Conservation (phyloP, 2,113 vertebrate species). For the Brachypodius melanocephalos region DNA sequence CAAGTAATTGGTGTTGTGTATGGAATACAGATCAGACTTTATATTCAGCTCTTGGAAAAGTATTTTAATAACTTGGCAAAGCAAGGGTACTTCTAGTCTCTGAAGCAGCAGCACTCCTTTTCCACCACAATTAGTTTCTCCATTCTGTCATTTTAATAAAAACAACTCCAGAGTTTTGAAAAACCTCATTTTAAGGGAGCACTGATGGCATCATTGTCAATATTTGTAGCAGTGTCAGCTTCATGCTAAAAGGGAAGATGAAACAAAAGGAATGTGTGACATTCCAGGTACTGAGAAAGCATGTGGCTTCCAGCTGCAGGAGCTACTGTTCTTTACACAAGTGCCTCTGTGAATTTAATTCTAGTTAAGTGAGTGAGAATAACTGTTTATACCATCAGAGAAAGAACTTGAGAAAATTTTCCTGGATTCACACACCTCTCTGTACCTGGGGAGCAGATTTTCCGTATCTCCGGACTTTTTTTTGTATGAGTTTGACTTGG, state of each 20-base stretch:
- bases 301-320: not conserved
- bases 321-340: constrained; percentile 45
- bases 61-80: constrained; percentile 54
- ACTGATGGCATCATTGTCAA: not conserved
- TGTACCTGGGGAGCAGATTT: constrained; percentile 49
- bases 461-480: not conserved
- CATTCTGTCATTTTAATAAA: constrained; percentile 13
- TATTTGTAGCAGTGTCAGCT: not conserved
- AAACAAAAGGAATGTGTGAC: not conserved
- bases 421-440: constrained; percentile 31
- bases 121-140: constrained; percentile 36
- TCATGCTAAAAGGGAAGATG: not conserved
- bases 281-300: constrained; percentile 17
- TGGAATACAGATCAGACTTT: constrained; percentile 50
- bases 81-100: constrained; percentile 26
- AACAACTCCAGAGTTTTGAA: not conserved
- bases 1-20: constrained; percentile 25
- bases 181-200: not conserved
- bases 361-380: constrained; percentile 41
- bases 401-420: constrained; percentile 53
- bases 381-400: constrained; percentile 64
- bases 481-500: not conserved
- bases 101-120: constrained; percentile 19
- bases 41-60: constrained; percentile 51
- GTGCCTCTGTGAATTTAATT: constrained; percentile 28